Percentiles rank a stretch among this genome's conserved stretches.
Conservation (phyloP, 2,797 vertebrate genomes). For the Falco naumanni region DNA sequence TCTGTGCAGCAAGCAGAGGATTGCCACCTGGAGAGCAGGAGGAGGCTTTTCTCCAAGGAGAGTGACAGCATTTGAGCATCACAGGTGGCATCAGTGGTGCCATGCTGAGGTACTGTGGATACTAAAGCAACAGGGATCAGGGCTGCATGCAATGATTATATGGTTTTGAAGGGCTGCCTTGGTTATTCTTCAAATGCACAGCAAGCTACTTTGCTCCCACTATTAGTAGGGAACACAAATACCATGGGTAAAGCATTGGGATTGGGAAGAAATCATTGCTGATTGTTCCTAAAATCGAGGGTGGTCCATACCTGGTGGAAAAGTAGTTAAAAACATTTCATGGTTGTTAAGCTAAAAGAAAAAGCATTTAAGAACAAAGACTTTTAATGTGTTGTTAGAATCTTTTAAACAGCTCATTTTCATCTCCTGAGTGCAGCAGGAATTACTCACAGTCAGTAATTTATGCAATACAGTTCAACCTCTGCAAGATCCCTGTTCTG, state of each 20-base stretch:
- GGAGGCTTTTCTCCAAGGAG: not conserved
- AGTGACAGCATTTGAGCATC: not conserved
- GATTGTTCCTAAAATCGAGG: not conserved
- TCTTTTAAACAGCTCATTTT: not conserved
- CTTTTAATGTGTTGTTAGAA: not conserved
- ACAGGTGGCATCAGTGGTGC: not conserved
- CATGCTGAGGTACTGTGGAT: not conserved
- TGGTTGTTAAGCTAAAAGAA: not conserved
- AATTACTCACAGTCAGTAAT: not conserved
- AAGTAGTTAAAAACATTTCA: not conserved
- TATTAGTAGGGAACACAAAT: not conserved
- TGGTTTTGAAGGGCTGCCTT: not conserved
- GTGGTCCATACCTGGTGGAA: not conserved
- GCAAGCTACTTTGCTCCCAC: not conserved
- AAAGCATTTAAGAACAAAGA: not conserved
- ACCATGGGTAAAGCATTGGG: not conserved
- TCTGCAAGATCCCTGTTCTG: not conserved
- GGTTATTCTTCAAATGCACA: not conserved
- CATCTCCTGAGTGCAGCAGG: not conserved
- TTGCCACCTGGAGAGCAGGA: not conserved
- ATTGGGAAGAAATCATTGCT: not conserved
- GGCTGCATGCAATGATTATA: not conserved
- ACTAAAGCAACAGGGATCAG: not conserved
- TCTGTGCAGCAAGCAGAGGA: not conserved
- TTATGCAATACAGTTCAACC: not conserved